Evolutionary conservation across 2,888 invertebrate genomes (phyloP).

Genomic region (Polia nebulosa): DNA sequence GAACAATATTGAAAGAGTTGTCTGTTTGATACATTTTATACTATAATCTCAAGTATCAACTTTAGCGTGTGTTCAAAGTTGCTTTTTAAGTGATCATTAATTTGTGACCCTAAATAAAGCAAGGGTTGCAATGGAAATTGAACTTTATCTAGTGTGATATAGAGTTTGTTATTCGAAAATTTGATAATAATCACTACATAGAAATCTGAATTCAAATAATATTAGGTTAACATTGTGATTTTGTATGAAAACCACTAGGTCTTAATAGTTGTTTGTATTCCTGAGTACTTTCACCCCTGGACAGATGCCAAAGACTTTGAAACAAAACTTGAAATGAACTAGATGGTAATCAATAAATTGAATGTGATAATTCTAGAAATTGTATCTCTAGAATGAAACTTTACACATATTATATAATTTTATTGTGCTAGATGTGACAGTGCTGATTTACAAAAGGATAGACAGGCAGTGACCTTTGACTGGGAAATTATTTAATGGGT

Average conservation of each 20-base stretch:
- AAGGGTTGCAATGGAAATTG: neutral
- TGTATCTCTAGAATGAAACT: no score
- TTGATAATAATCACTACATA: neutral
- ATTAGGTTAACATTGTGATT: neutral
- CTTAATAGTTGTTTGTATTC: conserved; percentile 13
- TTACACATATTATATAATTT: no score
- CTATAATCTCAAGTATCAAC: no score
- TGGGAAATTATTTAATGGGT: neutral
- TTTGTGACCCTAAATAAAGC: no score
- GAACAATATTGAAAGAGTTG: no score
- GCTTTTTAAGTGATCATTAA: neutral
- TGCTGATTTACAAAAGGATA: neutral
- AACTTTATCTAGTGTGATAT: neutral
- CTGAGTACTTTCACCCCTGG: conserved; percentile 36
- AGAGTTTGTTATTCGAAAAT: neutral
- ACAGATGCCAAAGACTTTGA: conserved; percentile 13
- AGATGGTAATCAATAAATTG: neutral
- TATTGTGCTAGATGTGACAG: neutral
- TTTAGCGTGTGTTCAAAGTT: no score
- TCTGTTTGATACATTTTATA: no score
- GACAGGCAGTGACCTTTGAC: neutral
- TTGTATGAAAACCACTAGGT: neutral
- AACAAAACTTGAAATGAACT: neutral
- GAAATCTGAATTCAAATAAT: neutral
- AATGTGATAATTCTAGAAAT: neutral